Conservation (phyloP, 2,113 vertebrate species). For the Apteryx owenii region DNA sequence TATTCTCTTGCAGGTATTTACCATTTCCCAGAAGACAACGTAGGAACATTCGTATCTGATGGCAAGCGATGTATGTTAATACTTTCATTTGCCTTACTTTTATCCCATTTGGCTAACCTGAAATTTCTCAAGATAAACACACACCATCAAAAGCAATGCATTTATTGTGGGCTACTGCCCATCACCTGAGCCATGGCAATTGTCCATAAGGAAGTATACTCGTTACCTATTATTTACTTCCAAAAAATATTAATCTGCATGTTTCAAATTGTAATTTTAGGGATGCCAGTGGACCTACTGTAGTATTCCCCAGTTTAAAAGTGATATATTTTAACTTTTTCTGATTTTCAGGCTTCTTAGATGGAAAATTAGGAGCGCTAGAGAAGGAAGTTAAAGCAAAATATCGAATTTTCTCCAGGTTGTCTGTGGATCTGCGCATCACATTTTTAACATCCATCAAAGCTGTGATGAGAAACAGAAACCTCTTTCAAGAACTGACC, state of each 20-base stretch:
- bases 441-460: background rate
- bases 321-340: background rate
- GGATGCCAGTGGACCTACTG: background rate
- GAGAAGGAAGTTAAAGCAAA: rapidly evolving
- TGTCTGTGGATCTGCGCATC: background rate
- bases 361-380: rapidly evolving
- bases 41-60: background rate
- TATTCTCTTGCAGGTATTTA: constrained; percentile 33
- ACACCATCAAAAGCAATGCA: rapidly evolving
- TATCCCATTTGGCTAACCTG: rapidly evolving
- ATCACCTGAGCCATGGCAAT: rapidly evolving
- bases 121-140: background rate
- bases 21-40: background rate
- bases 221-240: rapidly evolving
- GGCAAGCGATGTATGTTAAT: constrained; percentile 14
- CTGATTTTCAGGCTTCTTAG: background rate
- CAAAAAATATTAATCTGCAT: rapidly evolving
- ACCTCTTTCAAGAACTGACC: constrained; percentile 1
- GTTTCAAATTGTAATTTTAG: background rate
- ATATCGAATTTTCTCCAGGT: rapidly evolving
- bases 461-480: background rate
- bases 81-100: background rate
- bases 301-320: background rate
- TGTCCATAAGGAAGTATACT: background rate
- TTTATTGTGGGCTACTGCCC: background rate